Conservation (phyloP, 2,797 vertebrate genomes). For the Hyperoplus immaculatus region DNA sequence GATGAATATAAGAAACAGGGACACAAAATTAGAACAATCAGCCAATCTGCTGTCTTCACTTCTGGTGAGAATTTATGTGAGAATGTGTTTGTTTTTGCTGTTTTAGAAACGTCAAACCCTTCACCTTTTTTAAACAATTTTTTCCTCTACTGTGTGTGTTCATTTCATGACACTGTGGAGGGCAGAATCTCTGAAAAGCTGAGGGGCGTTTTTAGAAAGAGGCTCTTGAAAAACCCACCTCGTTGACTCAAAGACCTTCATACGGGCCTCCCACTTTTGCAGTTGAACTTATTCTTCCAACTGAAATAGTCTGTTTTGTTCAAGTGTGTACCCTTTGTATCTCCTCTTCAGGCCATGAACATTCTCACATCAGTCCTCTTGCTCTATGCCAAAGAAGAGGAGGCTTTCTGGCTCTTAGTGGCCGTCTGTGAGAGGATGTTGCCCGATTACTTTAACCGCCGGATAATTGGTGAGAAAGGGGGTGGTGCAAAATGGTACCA, state of each 20-base stretch:
- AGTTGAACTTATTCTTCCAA: neutral
- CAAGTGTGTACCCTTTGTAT: conserved; percentile 6
- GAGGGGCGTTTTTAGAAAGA: neutral
- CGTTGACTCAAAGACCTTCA: neutral
- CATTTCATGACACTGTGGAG: neutral
- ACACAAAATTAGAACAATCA: neutral
- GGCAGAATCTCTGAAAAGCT: conserved; percentile 1
- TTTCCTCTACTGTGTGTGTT: conserved; percentile 3
- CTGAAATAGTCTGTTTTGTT: neutral
- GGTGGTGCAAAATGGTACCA: neutral
- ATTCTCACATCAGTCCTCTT: conserved; percentile 97
- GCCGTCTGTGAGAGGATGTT: conserved; percentile 97
- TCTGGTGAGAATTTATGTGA: neutral
- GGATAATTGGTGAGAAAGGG: conserved; percentile 92
- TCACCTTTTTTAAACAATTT: neutral
- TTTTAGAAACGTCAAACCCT: neutral
- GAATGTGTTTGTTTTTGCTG: neutral
- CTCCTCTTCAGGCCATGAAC: conserved; percentile 92
- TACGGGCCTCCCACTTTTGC: neutral
- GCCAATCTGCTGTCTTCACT: neutral
- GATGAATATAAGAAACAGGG: neutral
- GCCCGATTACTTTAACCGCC: conserved; percentile 96
- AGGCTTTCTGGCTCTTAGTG: conserved; percentile 97
- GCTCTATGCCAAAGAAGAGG: conserved; percentile 97
- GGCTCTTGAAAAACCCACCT: neutral